Conservation (phyloP, 2,797 vertebrate species). For the Dermochelys coriacea region DNA sequence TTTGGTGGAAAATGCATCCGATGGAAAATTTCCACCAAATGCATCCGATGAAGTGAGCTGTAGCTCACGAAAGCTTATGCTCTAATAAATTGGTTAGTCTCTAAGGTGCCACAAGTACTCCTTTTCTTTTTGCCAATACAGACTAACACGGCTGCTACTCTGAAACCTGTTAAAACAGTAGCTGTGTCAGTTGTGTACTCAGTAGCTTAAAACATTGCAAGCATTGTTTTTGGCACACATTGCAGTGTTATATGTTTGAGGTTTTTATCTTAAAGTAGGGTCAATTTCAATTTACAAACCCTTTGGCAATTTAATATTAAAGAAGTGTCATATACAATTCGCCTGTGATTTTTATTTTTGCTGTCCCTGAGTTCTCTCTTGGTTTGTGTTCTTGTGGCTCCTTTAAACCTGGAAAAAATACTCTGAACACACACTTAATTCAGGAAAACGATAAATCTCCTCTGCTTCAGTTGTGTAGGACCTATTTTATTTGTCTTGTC, state of each 20-base stretch:
- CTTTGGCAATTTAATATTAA: not conserved
- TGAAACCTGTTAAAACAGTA: not conserved
- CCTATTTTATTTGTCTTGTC: not conserved
- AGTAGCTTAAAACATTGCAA: not conserved
- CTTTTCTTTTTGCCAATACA: too few species aligned
- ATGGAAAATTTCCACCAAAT: too few species aligned
- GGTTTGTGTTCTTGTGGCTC: not conserved
- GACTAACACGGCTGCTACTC: too few species aligned
- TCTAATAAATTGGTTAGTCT: too few species aligned
- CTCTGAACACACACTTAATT: not conserved
- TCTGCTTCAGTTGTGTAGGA: not conserved
- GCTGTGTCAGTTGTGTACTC: not conserved
- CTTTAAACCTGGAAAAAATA: not conserved
- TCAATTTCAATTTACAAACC: conserved; percentile 20
- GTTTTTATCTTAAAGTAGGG: not conserved
- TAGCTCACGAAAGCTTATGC: too few species aligned
- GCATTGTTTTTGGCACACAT: not conserved
- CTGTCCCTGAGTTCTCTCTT: not conserved
- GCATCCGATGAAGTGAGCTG: too few species aligned
- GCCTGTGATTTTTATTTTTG: not conserved
- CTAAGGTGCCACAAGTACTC: too few species aligned
- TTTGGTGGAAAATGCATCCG: too few species aligned
- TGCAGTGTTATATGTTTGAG: not conserved
- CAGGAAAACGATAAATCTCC: too few species aligned
- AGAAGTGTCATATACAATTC: not conserved